Evolutionary conservation across 2,888 invertebrate genomes (phyloP).

Genomic region (Listrodromus nycthemerus): DNA sequence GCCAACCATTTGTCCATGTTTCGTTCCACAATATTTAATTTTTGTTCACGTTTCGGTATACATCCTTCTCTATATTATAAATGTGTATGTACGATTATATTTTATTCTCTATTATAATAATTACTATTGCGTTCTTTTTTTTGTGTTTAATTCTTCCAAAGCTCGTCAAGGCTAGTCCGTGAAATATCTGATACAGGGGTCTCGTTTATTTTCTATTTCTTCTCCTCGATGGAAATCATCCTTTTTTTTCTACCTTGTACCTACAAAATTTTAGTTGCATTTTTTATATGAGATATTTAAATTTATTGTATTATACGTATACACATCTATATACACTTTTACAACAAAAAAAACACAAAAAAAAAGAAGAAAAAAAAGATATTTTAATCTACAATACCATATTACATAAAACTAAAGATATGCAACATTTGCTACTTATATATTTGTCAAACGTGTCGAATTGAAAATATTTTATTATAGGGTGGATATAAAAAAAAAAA

Average conservation of each 20-base stretch:
- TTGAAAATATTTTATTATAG: slow-evolving; percentile 81
- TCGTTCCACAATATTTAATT: slow-evolving; percentile 49
- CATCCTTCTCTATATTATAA: slow-evolving; percentile 49
- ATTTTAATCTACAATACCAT: slow-evolving; percentile 81
- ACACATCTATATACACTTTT: slow-evolving; percentile 83
- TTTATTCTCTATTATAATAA: slow-evolving; percentile 34
- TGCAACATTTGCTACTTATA: slow-evolving; percentile 81
- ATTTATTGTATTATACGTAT: slow-evolving; percentile 83
- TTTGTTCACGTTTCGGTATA: slow-evolving; percentile 50
- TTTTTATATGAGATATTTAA: slow-evolving; percentile 80
- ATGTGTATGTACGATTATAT: slow-evolving; percentile 64
- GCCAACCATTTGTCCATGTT: slow-evolving; percentile 12
- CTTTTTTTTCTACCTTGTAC: slow-evolving; percentile 81
- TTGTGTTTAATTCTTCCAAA: slow-evolving; percentile 76
- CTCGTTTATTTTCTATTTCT: slow-evolving; percentile 67
- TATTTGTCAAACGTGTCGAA: slow-evolving; percentile 78
- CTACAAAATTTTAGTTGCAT: slow-evolving; percentile 81
- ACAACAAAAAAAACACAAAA: slow-evolving; percentile 75
- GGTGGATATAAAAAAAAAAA: slow-evolving; percentile 70
- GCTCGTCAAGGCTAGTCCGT: slow-evolving; percentile 82
- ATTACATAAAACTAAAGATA: slow-evolving; percentile 78
- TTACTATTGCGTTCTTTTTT: slow-evolving; percentile 58
- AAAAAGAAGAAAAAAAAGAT: slow-evolving; percentile 70
- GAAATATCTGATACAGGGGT: slow-evolving; percentile 61
- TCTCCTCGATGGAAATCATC: slow-evolving; percentile 69